Conservation (phyloP, 2,113 vertebrate genomes). For the Triplophysa rosa region DNA sequence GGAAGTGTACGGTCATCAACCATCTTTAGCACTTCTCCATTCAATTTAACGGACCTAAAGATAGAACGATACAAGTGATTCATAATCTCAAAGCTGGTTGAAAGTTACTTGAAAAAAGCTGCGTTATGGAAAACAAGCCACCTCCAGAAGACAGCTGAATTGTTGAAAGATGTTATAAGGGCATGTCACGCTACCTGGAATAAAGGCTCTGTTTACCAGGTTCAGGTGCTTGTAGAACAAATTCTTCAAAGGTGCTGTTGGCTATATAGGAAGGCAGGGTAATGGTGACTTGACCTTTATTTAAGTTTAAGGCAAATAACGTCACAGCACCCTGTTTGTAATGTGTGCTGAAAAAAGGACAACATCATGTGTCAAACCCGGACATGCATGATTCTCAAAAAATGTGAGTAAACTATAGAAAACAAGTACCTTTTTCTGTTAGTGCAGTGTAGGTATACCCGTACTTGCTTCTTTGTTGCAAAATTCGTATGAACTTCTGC, state of each 20-base stretch:
- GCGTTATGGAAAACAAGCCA: not conserved
- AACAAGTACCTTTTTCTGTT: slow-evolving; percentile 76
- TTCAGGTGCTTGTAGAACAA: slow-evolving; percentile 78
- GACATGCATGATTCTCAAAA: not conserved
- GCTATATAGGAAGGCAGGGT: slow-evolving; percentile 65
- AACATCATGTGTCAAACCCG: not conserved
- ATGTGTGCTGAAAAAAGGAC: slow-evolving; percentile 65
- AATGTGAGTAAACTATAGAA: not conserved
- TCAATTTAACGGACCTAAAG: slow-evolving; percentile 79
- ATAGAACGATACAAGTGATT: not conserved
- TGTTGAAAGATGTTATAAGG: not conserved
- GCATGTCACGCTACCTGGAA: slow-evolving; percentile 77
- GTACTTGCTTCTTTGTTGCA: slow-evolving; percentile 62
- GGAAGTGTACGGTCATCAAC: slow-evolving; percentile 83
- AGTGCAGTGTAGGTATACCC: slow-evolving; percentile 89
- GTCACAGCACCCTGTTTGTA: slow-evolving; percentile 84
- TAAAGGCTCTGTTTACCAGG: slow-evolving; percentile 73
- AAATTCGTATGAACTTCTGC: slow-evolving; percentile 42
- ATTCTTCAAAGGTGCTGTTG: slow-evolving; percentile 79
- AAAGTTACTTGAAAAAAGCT: not conserved
- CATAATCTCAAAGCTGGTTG: not conserved
- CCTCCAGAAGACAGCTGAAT: not conserved
- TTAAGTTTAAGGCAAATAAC: slow-evolving; percentile 84
- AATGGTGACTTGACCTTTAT: slow-evolving; percentile 66
- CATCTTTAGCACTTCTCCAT: slow-evolving; percentile 82